A percentile compares a stretch with the other conserved stretches of the same genome.
Conservation (phyloP, 37 sponge, comb jelly and placozoan genomes). For the Spongilla lacustris region DNA sequence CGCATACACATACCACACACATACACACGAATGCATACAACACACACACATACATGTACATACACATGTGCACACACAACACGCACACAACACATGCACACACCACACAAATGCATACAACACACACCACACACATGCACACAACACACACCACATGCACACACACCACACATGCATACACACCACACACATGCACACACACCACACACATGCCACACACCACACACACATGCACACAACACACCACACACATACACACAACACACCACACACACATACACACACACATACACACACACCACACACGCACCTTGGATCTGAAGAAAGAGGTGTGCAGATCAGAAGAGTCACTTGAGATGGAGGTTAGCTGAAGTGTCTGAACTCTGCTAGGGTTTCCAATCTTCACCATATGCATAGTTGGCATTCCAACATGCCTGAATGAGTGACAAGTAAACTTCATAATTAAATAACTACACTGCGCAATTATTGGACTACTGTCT, state of each 20-base stretch:
- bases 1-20: no score
- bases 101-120: background rate
- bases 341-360: constrained; percentile 81
- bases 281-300: background rate
- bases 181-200: background rate
- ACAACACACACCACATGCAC: background rate
- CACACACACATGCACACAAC: constrained; percentile 15
- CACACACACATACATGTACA: no score
- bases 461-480: no score
- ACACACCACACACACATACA: constrained; percentile 18
- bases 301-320: constrained; percentile 61
- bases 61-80: no score
- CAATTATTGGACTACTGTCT: no score
- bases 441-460: background rate
- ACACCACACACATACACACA: background rate
- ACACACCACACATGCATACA: background rate
- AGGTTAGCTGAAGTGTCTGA: constrained; percentile 75
- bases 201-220: constrained; percentile 1
- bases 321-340: constrained; percentile 86
- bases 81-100: background rate
- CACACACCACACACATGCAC: background rate
- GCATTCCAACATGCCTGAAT: constrained; percentile 74
- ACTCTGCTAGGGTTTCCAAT: constrained; percentile 59
- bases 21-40: no score
- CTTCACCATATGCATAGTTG: constrained; percentile 44